phyloP scores from a whole-genome alignment of 2,113 vertebrate species.

The Melanostigma gelatinosum region DNA sequence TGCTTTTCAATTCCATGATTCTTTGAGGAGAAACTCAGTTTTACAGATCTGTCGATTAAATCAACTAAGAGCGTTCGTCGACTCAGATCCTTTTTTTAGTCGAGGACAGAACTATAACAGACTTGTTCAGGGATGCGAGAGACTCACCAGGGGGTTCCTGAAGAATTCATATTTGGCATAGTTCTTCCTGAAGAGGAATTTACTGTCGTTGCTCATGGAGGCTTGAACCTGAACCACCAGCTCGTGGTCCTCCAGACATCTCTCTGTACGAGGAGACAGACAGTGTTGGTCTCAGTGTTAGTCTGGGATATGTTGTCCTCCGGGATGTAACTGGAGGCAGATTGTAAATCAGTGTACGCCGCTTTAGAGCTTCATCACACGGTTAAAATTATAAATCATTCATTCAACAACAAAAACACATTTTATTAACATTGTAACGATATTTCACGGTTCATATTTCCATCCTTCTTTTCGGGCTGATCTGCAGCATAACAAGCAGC shows the following conservation, averaged over 20 bases:
- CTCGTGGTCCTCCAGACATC: slow-evolving; percentile 97
- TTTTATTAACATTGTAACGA: not conserved
- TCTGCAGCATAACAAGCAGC: slow-evolving; percentile 27
- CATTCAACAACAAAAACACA: not conserved
- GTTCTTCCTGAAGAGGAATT: slow-evolving; percentile 98
- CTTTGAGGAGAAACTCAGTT: not conserved
- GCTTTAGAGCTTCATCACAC: not conserved
- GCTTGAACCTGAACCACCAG: slow-evolving; percentile 92
- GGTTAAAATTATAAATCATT: not conserved
- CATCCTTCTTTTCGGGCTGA: too few species aligned
- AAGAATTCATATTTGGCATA: slow-evolving; percentile 99
- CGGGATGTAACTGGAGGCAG: not conserved
- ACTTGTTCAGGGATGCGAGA: not conserved
- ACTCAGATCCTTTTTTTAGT: too few species aligned
- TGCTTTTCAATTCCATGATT: not conserved
- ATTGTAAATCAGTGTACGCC: not conserved
- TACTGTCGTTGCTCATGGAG: slow-evolving; percentile 93
- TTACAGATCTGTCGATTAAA: too few species aligned
- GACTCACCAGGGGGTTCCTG: slow-evolving; percentile 95
- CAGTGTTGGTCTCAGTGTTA: slow-evolving; percentile 15
- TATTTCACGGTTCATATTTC: not conserved
- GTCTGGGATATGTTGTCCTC: not conserved
- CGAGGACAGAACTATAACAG: not conserved
- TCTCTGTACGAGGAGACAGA: slow-evolving; percentile 84
- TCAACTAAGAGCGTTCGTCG: not conserved